Base-by-base conservation (phyloP, 2,113 vertebrate genomes). In the Pseudorectes ferrugineus region DNA sequence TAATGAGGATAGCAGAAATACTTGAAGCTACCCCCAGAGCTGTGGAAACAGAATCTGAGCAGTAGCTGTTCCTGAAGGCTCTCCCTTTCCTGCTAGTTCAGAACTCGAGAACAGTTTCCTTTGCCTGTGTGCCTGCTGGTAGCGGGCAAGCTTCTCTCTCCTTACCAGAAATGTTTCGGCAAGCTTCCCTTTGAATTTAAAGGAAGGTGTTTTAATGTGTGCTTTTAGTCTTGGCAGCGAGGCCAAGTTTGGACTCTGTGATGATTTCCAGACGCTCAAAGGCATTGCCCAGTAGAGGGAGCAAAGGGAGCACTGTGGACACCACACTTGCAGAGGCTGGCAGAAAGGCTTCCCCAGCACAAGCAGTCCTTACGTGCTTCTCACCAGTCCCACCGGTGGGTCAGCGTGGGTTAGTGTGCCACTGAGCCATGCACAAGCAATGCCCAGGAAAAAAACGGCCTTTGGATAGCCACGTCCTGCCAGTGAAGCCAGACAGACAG, bases 321-420 rank as follows among this genome's bases (percentile, higher is more conserved):
- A 8, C 59, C 2, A 0, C 48, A 0, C 28, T 29, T 5, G 75
- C 29, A 12, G 22, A 19, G 49, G 25, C 15, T 2, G 4, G 13
- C 31, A 3, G 70, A 21, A 73, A 93, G 67, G 18, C 4, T 40
- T 12, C 10, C 36, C 12, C 20, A 10, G 33, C 8, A 46, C 31
- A 3, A n/a, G 45, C 24, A 7, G 6, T 3, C 28, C 67, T 42
- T 1, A 2, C 12, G 3, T 0, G 29, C 33, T n/a, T 75, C 88
- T 71, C 29, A 3, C 2, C 46, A 5, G 2, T 12, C 65, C 48
- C 14, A 4, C 6, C 0, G 29, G 22, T 33, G 62, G 22, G 28
- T 13, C 59, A 46, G 42, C 1, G 3, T 4, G 76, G 24, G 23
- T 67, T 49, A 15, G 17, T 33, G 57, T 36, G 57, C 23, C 36